These are phyloP conservation scores for Pogonus chalceus DNA, from an alignment of 1,140 invertebrate genomes.

Conservation along the genomic window DNA sequence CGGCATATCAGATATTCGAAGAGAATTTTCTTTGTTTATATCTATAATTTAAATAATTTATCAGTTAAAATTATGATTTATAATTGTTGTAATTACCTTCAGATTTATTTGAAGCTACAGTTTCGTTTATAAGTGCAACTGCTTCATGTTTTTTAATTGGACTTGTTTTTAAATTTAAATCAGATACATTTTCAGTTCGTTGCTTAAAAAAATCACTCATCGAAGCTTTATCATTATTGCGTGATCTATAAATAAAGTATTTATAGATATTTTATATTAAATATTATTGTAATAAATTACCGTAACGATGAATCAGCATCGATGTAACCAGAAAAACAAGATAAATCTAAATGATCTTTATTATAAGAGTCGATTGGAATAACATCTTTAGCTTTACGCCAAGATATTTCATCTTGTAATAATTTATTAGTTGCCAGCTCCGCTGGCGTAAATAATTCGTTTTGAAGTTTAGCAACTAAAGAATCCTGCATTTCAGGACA, in stretches of 20 bases:
- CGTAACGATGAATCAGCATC: conserved; percentile 29
- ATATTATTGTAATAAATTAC: conserved; percentile 15
- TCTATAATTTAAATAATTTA: background rate
- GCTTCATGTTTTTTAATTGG: background rate
- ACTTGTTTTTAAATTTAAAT: background rate
- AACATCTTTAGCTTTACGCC: conserved; percentile 20
- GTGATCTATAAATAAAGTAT: background rate
- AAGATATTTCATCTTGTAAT: conserved; percentile 28
- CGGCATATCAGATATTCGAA: background rate
- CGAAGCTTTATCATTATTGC: background rate
- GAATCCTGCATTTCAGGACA: background rate
- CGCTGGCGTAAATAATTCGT: background rate
- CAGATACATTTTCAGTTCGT: background rate
- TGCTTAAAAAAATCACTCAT: background rate
- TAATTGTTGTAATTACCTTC: too few species aligned
- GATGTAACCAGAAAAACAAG: conserved; percentile 33
- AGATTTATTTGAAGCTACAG: background rate
- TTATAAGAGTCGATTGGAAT: conserved; percentile 11
- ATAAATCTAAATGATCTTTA: conserved; percentile 27
- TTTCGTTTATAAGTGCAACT: background rate
- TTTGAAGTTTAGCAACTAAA: background rate
- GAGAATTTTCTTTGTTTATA: too few species aligned
- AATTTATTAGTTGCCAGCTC: conserved; percentile 20
- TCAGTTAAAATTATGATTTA: too few species aligned
- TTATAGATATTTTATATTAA: background rate